phyloP scores from a whole-genome alignment of 2,113 vertebrate genomes.

The Rhizomys pruinosus region DNA sequence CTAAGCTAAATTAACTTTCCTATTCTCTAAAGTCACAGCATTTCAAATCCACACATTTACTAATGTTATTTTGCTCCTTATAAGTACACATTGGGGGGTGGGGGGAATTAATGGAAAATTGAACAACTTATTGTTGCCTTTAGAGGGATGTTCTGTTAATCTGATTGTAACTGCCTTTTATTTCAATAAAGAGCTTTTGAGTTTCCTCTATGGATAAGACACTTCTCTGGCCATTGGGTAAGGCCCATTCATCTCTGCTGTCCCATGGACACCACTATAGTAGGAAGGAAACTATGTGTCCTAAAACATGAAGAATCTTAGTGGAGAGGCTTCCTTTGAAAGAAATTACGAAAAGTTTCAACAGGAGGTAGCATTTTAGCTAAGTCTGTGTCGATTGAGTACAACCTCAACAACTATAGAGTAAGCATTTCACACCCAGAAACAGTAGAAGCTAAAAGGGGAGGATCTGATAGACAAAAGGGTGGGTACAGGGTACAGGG shows the following conservation, averaged over 20 bases:
- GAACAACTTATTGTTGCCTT: not conserved
- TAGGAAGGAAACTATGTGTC: not conserved
- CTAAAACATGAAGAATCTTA: not conserved
- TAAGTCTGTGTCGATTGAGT: not conserved
- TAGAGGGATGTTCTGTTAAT: not conserved
- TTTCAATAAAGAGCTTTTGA: not conserved
- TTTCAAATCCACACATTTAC: too few species aligned
- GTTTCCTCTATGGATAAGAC: not conserved
- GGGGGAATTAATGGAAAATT: constrained; percentile 2
- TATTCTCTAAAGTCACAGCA: too few species aligned
- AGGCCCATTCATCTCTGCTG: too few species aligned
- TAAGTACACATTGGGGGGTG: too few species aligned
- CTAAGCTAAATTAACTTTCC: too few species aligned
- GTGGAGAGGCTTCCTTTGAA: not conserved
- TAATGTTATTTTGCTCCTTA: too few species aligned
- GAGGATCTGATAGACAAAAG: not conserved
- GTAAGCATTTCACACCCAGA: not conserved
- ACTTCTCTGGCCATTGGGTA: not conserved
- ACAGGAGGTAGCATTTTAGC: not conserved
- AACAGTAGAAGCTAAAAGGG: not conserved
- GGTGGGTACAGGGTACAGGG: not conserved
- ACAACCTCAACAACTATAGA: not conserved
- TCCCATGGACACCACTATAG: not conserved
- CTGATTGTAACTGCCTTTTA: constrained; percentile 22
- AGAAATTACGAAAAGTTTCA: not conserved